Conservation (phyloP, 2,888 invertebrate species). For the Leucania comma region DNA sequence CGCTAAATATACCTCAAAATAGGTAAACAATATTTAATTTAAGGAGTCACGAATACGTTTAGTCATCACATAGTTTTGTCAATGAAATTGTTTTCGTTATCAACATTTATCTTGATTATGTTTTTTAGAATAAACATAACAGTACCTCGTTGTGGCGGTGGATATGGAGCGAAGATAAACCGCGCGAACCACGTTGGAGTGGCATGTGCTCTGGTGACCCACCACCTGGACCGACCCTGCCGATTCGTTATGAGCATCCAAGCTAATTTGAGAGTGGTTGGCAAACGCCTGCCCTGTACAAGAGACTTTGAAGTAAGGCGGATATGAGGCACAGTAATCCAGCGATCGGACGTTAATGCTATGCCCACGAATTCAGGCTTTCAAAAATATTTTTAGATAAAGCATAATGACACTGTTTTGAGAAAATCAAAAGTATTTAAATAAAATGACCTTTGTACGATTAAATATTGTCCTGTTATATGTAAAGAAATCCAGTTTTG, state of each 20-base stretch:
- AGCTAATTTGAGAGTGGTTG: constrained; percentile 93
- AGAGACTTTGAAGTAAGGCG: constrained; percentile 92
- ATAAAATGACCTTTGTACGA: no score
- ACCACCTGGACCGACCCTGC: constrained; percentile 92
- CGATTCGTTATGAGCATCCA: constrained; percentile 93
- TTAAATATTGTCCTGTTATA: no score
- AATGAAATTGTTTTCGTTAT: background rate
- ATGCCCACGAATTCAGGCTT: background rate
- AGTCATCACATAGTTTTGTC: background rate
- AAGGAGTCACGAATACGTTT: background rate
- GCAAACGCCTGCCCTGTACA: constrained; percentile 92
- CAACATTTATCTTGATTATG: background rate
- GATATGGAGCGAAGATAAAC: constrained; percentile 93
- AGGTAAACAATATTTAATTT: constrained; percentile 83
- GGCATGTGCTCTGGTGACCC: constrained; percentile 93
- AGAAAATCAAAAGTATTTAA: no score
- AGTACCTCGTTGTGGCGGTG: constrained; percentile 88
- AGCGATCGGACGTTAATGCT: background rate
- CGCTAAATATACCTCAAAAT: constrained; percentile 89
- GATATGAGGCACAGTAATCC: background rate
- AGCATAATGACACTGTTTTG: background rate
- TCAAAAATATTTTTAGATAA: background rate
- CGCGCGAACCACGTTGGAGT: constrained; percentile 91
- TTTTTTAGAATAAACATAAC: constrained; percentile 74
- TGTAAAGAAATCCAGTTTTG: no score